Percentiles rank a stretch among this genome's conserved stretches.
Conservation (phyloP, 2,113 vertebrate genomes). For the Glaucomys volans region DNA sequence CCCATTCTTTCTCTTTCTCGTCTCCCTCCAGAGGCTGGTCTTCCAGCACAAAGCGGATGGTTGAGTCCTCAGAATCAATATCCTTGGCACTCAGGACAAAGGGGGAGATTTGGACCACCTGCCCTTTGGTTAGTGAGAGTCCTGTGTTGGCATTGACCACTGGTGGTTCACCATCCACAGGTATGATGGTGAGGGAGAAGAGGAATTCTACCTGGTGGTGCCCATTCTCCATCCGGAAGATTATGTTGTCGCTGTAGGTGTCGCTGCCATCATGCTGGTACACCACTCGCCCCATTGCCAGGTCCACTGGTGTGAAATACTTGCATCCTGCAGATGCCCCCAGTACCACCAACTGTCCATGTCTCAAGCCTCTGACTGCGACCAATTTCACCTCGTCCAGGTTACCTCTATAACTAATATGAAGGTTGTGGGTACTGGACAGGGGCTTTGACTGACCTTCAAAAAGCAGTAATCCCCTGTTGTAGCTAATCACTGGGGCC, state of each 20-base stretch:
- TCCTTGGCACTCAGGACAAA: slow-evolving; percentile 91
- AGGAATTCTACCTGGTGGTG: slow-evolving; percentile 90
- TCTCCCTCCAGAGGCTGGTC: background rate
- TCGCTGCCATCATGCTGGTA: slow-evolving; percentile 91
- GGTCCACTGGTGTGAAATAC: slow-evolving; percentile 87
- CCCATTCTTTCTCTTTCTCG: background rate
- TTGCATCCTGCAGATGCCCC: slow-evolving; percentile 73
- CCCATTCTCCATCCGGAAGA: slow-evolving; percentile 90
- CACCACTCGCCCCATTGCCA: slow-evolving; percentile 87
- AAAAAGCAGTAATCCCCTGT: slow-evolving; percentile 87
- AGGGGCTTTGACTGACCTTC: slow-evolving; percentile 90
- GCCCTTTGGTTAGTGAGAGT: slow-evolving; percentile 87
- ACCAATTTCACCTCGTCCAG: slow-evolving; percentile 88
- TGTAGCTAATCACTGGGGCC: slow-evolving; percentile 88
- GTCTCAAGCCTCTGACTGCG: slow-evolving; percentile 86
- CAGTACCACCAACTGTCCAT: slow-evolving; percentile 86
- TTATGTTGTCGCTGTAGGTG: slow-evolving; percentile 91
- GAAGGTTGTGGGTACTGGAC: slow-evolving; percentile 86
- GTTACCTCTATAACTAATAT: slow-evolving; percentile 90
- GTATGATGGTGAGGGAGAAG: slow-evolving; percentile 89
- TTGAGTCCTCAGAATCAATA: slow-evolving; percentile 90
- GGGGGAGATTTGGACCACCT: slow-evolving; percentile 89
- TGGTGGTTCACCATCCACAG: slow-evolving; percentile 90
- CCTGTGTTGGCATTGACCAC: slow-evolving; percentile 88
- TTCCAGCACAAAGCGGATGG: slow-evolving; percentile 88